These are phyloP conservation scores for Phoeniculus purpureus DNA, from an alignment of 2,797 vertebrate genomes.

Conservation along the genomic window DNA sequence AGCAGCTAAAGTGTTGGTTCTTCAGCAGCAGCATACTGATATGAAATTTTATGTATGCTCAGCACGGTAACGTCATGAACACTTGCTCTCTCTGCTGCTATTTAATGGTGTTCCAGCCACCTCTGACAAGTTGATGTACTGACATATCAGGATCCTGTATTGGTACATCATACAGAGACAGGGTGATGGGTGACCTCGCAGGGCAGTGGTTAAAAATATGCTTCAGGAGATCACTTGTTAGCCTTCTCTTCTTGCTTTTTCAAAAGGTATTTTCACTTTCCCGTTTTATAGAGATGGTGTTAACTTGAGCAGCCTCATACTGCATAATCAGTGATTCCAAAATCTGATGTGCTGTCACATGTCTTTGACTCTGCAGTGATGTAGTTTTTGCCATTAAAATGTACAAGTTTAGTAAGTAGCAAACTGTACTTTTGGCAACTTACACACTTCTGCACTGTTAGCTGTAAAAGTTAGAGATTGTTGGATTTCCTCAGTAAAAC, in stretches of 20 bases:
- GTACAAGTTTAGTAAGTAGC: neutral
- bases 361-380: neutral
- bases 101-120: neutral
- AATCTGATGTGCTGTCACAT: neutral
- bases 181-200: neutral
- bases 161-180: neutral
- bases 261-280: neutral
- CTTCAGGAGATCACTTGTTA: neutral
- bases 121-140: neutral
- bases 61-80: neutral
- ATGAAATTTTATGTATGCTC: rapidly evolving
- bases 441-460: neutral
- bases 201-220: neutral
- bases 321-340: neutral
- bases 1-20: neutral
- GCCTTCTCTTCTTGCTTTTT: neutral
- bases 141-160: neutral
- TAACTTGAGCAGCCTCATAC: neutral
- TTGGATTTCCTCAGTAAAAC: neutral
- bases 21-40: neutral
- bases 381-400: neutral
- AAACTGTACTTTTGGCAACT: neutral
- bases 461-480: neutral
- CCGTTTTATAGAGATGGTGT: neutral
- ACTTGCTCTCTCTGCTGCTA: neutral